phyloP scores from a whole-genome alignment of 2,888 invertebrate genomes.

The Silvanus unidentatus region DNA sequence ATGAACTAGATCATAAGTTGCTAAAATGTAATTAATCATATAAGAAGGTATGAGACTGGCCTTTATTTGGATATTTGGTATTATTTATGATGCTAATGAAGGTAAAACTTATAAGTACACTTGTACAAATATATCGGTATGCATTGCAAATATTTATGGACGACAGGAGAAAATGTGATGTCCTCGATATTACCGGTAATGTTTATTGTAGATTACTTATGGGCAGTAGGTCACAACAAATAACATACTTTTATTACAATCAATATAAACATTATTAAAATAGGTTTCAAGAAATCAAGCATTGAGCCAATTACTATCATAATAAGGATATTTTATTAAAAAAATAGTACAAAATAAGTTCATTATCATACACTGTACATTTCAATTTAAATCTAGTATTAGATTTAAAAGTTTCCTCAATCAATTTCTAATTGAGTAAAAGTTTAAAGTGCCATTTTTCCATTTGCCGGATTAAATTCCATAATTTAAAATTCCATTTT shows the following conservation, averaged over 20 bases:
- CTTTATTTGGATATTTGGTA: no score
- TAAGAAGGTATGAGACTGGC: no score
- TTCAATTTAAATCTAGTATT: conserved; percentile 13
- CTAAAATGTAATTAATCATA: no score
- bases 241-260: conserved; percentile 3
- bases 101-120: no score
- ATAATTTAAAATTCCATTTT: conserved; percentile 1
- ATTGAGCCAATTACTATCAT: no score
- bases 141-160: no score
- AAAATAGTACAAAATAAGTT: conserved; percentile 20
- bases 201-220: background rate
- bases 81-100: no score
- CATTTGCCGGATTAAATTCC: background rate
- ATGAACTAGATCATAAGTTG: no score
- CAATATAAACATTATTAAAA: conserved; percentile 5
- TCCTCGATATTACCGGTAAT: conserved; percentile 39
- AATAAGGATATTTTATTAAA: conserved; percentile 21
- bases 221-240: conserved; percentile 1
- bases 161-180: conserved; percentile 49
- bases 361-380: conserved; percentile 29
- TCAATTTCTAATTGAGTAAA: background rate
- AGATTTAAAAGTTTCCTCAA: background rate
- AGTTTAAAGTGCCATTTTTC: no score
- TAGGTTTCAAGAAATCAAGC: background rate
- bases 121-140: no score